Evolutionary conservation across 2,888 invertebrate species (phyloP).

Genomic region (Lissocephala sabroskyi): DNA sequence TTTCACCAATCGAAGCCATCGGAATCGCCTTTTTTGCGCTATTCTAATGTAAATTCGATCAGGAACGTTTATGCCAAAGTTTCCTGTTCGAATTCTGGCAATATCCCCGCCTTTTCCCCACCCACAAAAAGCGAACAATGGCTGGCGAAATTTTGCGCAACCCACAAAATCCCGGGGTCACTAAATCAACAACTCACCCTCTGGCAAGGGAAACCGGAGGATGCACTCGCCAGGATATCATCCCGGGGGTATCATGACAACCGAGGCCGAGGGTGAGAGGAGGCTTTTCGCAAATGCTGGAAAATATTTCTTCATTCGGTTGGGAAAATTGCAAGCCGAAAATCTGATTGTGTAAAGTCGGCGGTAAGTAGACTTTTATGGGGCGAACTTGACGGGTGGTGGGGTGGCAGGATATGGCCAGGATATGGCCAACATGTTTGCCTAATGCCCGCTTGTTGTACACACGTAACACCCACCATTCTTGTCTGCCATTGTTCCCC

Average conservation of each 20-base stretch:
- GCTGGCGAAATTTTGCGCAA: conserved; percentile 30
- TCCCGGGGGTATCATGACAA: conserved; percentile 8
- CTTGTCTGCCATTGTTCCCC: conserved; percentile 1
- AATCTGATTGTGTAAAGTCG: conserved; percentile 70
- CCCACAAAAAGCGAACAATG: conserved; percentile 27
- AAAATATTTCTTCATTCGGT: conserved; percentile 30
- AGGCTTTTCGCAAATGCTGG: conserved; percentile 50
- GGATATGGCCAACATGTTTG: conserved; percentile 68
- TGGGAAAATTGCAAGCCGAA: conserved; percentile 68
- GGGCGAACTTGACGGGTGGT: conserved; percentile 22
- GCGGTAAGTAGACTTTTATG: conserved; percentile 66
- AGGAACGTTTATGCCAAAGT: conserved; percentile 62
- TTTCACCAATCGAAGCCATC: conserved; percentile 3
- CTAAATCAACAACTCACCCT: conserved; percentile 44
- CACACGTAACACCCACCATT: conserved; percentile 25
- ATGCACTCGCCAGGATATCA: neutral
- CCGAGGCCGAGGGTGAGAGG: conserved; percentile 17
- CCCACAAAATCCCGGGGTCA: conserved; percentile 60
- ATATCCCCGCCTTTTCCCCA: conserved; percentile 9
- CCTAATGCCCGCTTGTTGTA: conserved; percentile 49
- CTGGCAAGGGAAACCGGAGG: conserved; percentile 3
- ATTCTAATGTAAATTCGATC: conserved; percentile 63
- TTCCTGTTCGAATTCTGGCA: conserved; percentile 29
- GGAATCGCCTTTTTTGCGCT: conserved; percentile 7
- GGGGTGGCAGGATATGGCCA: conserved; percentile 17